Conservation (phyloP, 2,888 invertebrate species). For the Callinectes sapidus region DNA sequence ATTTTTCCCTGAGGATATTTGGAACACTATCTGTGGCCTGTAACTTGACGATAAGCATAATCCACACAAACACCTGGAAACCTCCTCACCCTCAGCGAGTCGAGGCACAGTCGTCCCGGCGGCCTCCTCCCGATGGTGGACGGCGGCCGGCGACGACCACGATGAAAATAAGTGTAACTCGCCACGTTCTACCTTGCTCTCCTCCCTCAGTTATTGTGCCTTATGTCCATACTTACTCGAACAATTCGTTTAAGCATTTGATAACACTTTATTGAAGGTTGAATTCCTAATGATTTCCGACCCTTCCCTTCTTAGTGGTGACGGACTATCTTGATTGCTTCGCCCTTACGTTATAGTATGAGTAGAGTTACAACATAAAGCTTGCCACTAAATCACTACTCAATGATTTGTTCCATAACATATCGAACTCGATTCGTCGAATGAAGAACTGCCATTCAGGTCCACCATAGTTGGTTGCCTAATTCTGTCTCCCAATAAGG, state of each 20-base stretch:
- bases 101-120: constrained; percentile 10
- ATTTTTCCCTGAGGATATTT: constrained; percentile 52
- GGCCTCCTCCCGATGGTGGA: constrained; percentile 26
- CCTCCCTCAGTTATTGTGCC: constrained; percentile 70
- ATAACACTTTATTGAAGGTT: constrained; percentile 57
- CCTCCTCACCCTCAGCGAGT: constrained; percentile 49
- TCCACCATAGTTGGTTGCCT: constrained; percentile 45
- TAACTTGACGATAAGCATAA: constrained; percentile 44
- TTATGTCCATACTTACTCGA: constrained; percentile 64
- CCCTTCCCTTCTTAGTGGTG: constrained; percentile 38
- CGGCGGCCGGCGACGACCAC: constrained; percentile 35
- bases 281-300: constrained; percentile 51
- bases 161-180: constrained; percentile 30
- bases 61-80: constrained; percentile 35
- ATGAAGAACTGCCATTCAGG: constrained; percentile 44
- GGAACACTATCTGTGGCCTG: constrained; percentile 50
- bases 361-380: constrained; percentile 32
- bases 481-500: constrained; percentile 42
- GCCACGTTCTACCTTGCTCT: constrained; percentile 62
- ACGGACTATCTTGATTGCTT: constrained; percentile 41
- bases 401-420: constrained; percentile 32
- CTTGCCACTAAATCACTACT: constrained; percentile 30
- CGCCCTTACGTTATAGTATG: constrained; percentile 50
- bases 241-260: constrained; percentile 61
- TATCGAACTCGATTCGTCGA: constrained; percentile 41